Evolutionary conservation across 2,113 vertebrate species (phyloP).

Genomic region (Indri indri): DNA sequence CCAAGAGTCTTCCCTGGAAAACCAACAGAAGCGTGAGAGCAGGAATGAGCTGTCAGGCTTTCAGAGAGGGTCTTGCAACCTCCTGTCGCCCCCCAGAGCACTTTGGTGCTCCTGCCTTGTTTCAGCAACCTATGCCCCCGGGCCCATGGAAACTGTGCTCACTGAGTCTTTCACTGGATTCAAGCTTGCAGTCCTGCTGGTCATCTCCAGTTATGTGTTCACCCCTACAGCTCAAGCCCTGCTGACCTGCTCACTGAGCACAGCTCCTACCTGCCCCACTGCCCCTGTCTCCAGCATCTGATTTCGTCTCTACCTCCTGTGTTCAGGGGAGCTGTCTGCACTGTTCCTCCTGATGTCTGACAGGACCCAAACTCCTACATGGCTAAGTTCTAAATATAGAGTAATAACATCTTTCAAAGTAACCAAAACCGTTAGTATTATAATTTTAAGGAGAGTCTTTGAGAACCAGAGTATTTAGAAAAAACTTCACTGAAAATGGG

Average conservation of each 20-base stretch:
- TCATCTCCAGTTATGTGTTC: neutral
- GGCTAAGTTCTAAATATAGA: neutral
- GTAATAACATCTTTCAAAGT: neutral
- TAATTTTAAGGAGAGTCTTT: neutral
- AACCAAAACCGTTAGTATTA: neutral
- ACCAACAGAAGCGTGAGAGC: neutral
- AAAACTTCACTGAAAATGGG: neutral
- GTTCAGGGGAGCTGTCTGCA: no score
- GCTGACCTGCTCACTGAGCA: neutral
- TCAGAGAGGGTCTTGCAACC: neutral
- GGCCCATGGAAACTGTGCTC: no score
- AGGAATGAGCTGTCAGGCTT: no score
- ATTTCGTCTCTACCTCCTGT: neutral
- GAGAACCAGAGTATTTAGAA: neutral
- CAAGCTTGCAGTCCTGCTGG: neutral
- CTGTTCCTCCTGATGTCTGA: no score
- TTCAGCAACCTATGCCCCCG: neutral
- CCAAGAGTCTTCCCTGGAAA: neutral
- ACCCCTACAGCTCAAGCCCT: neutral
- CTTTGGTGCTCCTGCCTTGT: no score
- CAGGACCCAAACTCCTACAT: neutral
- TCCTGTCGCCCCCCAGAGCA: no score
- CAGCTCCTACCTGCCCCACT: neutral
- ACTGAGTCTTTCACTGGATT: neutral
- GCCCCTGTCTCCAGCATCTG: fast-evolving